Conservation (phyloP, 37 sponge, comb jelly and placozoan species). For the Haliclona indistincta region DNA sequence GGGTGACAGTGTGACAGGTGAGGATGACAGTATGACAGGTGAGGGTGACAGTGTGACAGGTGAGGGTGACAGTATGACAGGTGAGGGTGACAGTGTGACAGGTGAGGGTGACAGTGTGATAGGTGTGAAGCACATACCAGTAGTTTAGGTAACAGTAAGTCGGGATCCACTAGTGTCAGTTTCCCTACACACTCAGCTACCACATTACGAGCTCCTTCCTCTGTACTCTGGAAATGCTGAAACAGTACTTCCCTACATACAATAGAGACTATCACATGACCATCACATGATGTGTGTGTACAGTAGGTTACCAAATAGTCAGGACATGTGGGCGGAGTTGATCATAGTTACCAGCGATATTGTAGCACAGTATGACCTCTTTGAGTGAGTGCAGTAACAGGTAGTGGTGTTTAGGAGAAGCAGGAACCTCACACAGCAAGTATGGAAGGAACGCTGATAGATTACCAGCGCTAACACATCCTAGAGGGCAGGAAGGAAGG, state of each 20-base stretch:
- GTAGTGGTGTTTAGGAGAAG: conserved; percentile 85
- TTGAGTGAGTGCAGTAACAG: conserved; percentile 96
- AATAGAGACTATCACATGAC: background rate
- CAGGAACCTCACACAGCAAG: conserved; percentile 86
- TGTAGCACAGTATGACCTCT: conserved; percentile 86
- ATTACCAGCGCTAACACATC: conserved; percentile 93
- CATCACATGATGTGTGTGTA: background rate
- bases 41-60: background rate
- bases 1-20: background rate
- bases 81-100: background rate
- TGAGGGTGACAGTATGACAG: background rate
- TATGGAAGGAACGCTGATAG: conserved; percentile 87
- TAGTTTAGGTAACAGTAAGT: conserved; percentile 80
- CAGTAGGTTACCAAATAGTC: conserved; percentile 61
- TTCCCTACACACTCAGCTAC: conserved; percentile 99
- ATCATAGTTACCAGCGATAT: conserved; percentile 39
- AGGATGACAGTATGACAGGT: background rate
- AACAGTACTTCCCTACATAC: conserved; percentile 80
- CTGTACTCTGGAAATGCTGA: conserved; percentile 84
- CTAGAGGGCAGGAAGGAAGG: conserved; percentile 13
- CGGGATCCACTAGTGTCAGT: conserved; percentile 90
- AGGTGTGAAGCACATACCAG: conserved; percentile 29
- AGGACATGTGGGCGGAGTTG: conserved; percentile 64
- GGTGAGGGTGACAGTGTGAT: too few relatives aligned
- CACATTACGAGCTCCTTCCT: conserved; percentile 95